phyloP scores from a whole-genome alignment of 1,140 invertebrate species.

The Adoxophyes honmai region DNA sequence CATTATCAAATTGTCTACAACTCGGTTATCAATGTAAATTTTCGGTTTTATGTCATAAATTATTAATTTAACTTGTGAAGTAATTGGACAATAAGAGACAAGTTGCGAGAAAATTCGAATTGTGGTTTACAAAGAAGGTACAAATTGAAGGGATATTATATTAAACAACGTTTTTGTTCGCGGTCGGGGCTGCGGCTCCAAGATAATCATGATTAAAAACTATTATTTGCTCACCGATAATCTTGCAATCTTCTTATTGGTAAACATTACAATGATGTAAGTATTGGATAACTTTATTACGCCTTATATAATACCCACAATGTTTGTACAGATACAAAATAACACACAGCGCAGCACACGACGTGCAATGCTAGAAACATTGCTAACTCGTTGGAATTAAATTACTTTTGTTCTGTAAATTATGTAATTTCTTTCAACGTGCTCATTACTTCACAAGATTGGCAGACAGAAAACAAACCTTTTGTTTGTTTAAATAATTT shows the following conservation, averaged over 20 bases:
- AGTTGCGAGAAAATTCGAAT: background rate
- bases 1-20: background rate
- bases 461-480: too few species aligned
- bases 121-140: background rate
- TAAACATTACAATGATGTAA: constrained; percentile 7
- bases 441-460: too few species aligned
- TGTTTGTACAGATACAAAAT: constrained; percentile 1
- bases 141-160: background rate
- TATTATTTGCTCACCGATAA: constrained; percentile 6
- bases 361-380: background rate
- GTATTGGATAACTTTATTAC: constrained; percentile 4
- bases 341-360: background rate
- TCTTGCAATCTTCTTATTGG: background rate
- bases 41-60: too few species aligned
- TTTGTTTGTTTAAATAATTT: too few species aligned
- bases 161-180: background rate
- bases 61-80: too few species aligned
- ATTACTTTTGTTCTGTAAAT: background rate
- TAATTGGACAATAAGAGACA: too few species aligned
- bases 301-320: background rate
- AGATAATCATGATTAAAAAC: constrained; percentile 1
- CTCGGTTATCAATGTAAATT: too few species aligned
- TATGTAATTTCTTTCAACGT: background rate
- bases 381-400: constrained; percentile 2
- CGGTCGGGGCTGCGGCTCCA: background rate